Base-by-base conservation (phyloP, 2,888 invertebrate genomes). In the Blastobasis adustella region DNA sequence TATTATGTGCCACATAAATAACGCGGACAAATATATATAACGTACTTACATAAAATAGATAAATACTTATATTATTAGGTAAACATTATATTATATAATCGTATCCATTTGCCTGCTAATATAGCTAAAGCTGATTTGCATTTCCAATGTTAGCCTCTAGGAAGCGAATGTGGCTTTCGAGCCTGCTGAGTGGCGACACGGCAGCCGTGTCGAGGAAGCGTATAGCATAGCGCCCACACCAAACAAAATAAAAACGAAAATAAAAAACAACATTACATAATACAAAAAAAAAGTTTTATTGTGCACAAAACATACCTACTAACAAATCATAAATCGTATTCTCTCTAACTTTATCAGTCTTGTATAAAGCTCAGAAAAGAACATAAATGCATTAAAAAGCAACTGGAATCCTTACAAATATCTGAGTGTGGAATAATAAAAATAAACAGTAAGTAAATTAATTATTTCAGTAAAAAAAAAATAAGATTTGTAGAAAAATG, bases 301-400 rank as follows among this genome's bases (percentile, higher is more conserved):
- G 84, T 83, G 87, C 87, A 84, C 79, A 85, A 81, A 84, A 83
- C 73, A 79, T 76, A 79, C 46, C 41, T 46, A 50, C 79, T 81
- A 82, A 86, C 76, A 87, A 84, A 82, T 79, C 79, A 85, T 74
- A 69, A 75, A 79, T 67, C 75, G 62, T 66, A 65, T 69, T 72
- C 66, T 70, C 68, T 77, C 78, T 79, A 80, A 74, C 71, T 73
- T 76, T 79, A 83, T 86, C 87, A 88, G 87, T 87, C 87, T 87
- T 87, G 87, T 87, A 83, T 87, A 83, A 80, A 82, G 79, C 78
- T 79, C 79, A 73, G 76, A 85, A 83, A 79, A 68, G 83, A 79
- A 69, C 67, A 78, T 79, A 82, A 85, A 86, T 84, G 85, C 84
- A 74, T 76, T 74, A 65, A 73, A 75, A 86, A 85, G 84, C 82